Conservation (phyloP, 2,797 vertebrate species). For the Diplodus puntazzo region DNA sequence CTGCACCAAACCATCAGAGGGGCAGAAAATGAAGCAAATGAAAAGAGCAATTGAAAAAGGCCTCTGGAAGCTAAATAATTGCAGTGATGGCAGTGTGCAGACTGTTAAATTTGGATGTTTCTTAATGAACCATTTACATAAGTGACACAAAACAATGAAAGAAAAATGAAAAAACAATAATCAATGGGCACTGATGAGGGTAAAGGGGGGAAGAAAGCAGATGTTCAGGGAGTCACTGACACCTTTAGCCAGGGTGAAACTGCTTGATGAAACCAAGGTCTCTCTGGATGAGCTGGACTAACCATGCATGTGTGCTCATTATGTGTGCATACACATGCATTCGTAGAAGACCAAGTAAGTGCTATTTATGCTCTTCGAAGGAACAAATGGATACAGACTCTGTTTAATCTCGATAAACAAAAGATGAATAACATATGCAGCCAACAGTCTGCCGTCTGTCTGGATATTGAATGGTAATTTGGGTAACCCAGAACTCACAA, state of each 20-base stretch:
- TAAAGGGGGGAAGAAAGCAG: background rate
- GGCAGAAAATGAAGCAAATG: slow-evolving; percentile 21
- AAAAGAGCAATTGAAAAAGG: slow-evolving; percentile 41
- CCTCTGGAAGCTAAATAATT: slow-evolving; percentile 40
- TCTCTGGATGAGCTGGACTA: slow-evolving; percentile 5
- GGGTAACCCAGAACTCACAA: slow-evolving; percentile 16
- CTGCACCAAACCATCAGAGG: slow-evolving; percentile 10
- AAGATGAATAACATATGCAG: slow-evolving; percentile 56
- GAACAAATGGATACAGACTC: slow-evolving; percentile 40
- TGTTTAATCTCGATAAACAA: slow-evolving; percentile 56
- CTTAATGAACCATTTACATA: slow-evolving; percentile 38
- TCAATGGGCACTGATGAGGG: background rate
- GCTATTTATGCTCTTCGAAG: slow-evolving; percentile 36
- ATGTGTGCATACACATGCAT: background rate
- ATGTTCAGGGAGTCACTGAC: background rate
- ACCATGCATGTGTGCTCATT: background rate
- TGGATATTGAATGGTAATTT: slow-evolving; percentile 35
- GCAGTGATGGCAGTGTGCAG: background rate
- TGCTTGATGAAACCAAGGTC: slow-evolving; percentile 1
- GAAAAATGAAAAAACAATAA: background rate
- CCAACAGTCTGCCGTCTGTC: slow-evolving; percentile 58
- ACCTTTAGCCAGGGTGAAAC: background rate
- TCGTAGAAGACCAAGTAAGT: slow-evolving; percentile 9
- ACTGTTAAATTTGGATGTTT: slow-evolving; percentile 26
- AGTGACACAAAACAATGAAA: slow-evolving; percentile 4